Conservation (phyloP, 2,888 invertebrate species). For the Lordiphosa fenestrarum region DNA sequence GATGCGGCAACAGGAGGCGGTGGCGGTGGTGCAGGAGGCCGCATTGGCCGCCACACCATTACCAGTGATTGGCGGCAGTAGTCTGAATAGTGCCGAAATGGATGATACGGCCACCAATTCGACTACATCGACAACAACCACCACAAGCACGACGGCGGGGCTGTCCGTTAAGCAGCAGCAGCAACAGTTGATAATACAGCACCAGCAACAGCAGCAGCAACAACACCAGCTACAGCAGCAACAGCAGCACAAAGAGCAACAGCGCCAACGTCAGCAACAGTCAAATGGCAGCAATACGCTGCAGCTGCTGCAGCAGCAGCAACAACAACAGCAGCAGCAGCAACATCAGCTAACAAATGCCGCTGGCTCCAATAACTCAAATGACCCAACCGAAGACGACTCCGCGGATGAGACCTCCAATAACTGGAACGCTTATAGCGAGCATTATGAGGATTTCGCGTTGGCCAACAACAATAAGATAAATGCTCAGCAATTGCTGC, state of each 20-base stretch:
- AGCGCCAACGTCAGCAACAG: constrained; percentile 39
- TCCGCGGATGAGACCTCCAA: constrained; percentile 75
- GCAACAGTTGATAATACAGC: constrained; percentile 40
- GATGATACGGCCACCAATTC: constrained; percentile 69
- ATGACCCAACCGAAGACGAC: constrained; percentile 67
- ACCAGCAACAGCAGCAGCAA: constrained; percentile 34
- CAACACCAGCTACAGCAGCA: constrained; percentile 46
- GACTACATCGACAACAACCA: constrained; percentile 68
- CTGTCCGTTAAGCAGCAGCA: constrained; percentile 52
- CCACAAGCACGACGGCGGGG: constrained; percentile 52
- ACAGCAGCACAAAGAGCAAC: constrained; percentile 25
- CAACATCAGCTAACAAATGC: constrained; percentile 43
- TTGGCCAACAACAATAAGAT: constrained; percentile 28
- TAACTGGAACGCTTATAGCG: constrained; percentile 70
- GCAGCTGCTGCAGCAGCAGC: constrained; percentile 43
- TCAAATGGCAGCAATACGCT: constrained; percentile 53
- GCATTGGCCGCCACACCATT: background rate
- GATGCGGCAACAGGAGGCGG: constrained; percentile 46
- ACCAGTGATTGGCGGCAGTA: constrained; percentile 13
- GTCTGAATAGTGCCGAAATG: constrained; percentile 62
- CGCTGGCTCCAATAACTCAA: constrained; percentile 57
- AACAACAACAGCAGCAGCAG: constrained; percentile 35
- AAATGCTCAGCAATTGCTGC: constrained; percentile 27
- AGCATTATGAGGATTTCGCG: constrained; percentile 67
- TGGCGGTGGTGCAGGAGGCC: constrained; percentile 12